Base-by-base conservation (phyloP, 1,140 invertebrate species). In the Panulirus ornatus region DNA sequence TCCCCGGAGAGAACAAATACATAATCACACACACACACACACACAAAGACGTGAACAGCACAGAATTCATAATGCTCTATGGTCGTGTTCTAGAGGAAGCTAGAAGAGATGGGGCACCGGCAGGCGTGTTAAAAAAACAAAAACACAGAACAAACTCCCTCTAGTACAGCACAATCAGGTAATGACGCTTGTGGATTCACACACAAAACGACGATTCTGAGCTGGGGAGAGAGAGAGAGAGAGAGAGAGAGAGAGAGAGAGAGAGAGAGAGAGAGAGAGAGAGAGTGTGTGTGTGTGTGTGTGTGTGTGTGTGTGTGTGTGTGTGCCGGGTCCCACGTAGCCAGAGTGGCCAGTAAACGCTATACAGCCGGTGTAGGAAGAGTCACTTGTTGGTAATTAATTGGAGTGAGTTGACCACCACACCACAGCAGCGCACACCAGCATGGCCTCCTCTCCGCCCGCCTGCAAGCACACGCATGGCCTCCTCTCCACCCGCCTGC, bases 201-300 rank as follows among this genome's bases (percentile, higher is more conserved):
- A n/a, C n/a, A n/a, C n/a, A n/a, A n/a, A n/a, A n/a, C n/a, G n/a
- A n/a, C n/a, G 22, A 9, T 11, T 22, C 9, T 22, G 51, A 58
- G 44, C 14, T 14, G n/a, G 51, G 1, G 51, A 58, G 51, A 54
- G 51, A 58, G 76, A 79, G 76, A 79, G 44, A 51, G 76, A 79
- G 76, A 79, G 76, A 79, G 76, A 79, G 76, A 79, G 76, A 79
- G 76, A 79, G 44, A 79, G 76, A 79, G 76, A 79, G 76, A 79
- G 76, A 79, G 76, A 79, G 76, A 79, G 42, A 79, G 76, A 79
- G 76, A 79, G 76, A 79, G 76, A 79, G 76, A 51, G 76, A 51
- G 76, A 30, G 76, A 42, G 70, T 38, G 70, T 38, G 70, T 38
- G 70, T 38, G 70, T 38, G 70, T 38, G 70, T 38, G 70, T 38